Conservation (phyloP, 2,113 vertebrate genomes). For the Upupa epops region DNA sequence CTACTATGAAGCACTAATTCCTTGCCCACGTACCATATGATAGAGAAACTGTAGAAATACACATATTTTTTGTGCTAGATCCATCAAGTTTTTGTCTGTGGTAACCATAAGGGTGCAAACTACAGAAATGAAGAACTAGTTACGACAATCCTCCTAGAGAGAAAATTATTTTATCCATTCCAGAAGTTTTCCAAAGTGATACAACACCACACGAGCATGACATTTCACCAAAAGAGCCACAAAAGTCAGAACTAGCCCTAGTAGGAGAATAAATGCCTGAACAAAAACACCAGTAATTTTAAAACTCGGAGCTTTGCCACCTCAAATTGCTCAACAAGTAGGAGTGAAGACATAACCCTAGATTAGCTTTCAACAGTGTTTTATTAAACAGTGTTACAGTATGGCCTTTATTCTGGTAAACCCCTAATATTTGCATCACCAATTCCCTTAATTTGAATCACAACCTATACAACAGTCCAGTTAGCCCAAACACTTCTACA, state of each 20-base stretch:
- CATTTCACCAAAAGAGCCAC: neutral
- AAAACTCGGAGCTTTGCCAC: neutral
- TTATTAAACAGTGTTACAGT: neutral
- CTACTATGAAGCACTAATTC: neutral
- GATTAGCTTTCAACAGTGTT: neutral
- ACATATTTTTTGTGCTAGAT: neutral
- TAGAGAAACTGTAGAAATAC: neutral
- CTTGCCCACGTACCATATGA: neutral
- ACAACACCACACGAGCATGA: fast-evolving
- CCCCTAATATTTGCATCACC: neutral
- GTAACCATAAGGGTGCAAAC: neutral
- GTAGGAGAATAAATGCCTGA: neutral
- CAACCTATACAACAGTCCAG: fast-evolving
- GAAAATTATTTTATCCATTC: neutral
- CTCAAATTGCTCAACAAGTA: neutral
- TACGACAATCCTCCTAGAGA: neutral
- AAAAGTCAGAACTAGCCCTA: neutral
- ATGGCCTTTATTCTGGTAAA: neutral
- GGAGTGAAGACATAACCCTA: neutral
- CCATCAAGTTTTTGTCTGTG: neutral
- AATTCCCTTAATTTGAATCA: neutral
- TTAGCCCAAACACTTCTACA: neutral
- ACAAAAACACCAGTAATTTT: neutral
- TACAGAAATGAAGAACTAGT: neutral
- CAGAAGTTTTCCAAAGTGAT: neutral